Percentiles rank a stretch among this genome's conserved stretches.
phyloP scores from a whole-genome alignment of 1,140 invertebrate species.

The Euborellia annulipes region DNA sequence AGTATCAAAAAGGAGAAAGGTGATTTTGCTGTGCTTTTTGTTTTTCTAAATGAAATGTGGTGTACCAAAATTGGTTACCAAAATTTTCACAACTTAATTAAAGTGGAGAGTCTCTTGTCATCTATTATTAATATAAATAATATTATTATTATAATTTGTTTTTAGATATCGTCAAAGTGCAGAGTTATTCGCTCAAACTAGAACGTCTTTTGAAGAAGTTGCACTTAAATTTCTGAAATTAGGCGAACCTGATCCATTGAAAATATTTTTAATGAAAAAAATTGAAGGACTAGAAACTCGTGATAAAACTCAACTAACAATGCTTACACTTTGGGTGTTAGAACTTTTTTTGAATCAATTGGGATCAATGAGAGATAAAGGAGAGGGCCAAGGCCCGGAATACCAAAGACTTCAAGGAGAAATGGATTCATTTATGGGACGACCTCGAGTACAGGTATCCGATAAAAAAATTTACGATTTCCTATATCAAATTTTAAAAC shows the following conservation, averaged over 20 bases:
- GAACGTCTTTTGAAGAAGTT: conserved; percentile 87
- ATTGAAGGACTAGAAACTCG: conserved; percentile 34
- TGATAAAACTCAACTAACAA: conserved; percentile 70
- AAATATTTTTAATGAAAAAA: conserved; percentile 50
- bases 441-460: conserved; percentile 39
- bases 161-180: conserved; percentile 65
- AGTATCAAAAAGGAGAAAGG: too few relatives aligned
- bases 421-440: conserved; percentile 54
- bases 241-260: conserved; percentile 67
- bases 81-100: too few relatives aligned
- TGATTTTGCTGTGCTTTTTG: too few relatives aligned
- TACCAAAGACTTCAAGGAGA: conserved; percentile 60
- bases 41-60: too few relatives aligned
- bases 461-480: too few relatives aligned
- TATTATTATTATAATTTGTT: conserved; percentile 12
- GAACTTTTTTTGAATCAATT: conserved; percentile 83
- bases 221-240: conserved; percentile 81
- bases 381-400: conserved; percentile 34
- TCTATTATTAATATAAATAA: background rate
- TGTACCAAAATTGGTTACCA: too few relatives aligned
- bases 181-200: conserved; percentile 69
- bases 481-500: too few relatives aligned
- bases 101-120: too few relatives aligned
- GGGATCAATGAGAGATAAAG: conserved; percentile 44
- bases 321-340: conserved; percentile 84